phyloP scores from a whole-genome alignment of 1,140 invertebrate genomes.

The Popillia japonica region DNA sequence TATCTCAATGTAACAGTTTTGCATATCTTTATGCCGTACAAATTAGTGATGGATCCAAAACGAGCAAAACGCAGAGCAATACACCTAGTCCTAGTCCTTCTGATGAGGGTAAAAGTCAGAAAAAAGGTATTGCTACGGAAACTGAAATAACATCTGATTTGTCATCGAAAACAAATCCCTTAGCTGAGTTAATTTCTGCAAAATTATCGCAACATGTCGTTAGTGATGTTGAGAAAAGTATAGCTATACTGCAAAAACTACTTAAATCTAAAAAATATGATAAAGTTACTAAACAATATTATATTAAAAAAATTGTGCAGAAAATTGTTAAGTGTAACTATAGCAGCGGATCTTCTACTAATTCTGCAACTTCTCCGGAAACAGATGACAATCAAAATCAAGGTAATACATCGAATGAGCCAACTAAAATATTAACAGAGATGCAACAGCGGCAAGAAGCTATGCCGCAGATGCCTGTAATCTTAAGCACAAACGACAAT shows the following conservation, averaged over 20 bases:
- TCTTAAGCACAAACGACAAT: not conserved
- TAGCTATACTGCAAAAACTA: slow-evolving; percentile 51
- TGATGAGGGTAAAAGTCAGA: slow-evolving; percentile 22
- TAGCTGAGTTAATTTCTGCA: slow-evolving; percentile 42
- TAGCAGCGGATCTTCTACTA: slow-evolving; percentile 37
- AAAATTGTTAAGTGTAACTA: slow-evolving; percentile 51
- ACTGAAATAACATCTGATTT: not conserved
- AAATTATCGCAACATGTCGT: slow-evolving; percentile 43
- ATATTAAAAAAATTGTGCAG: slow-evolving; percentile 52
- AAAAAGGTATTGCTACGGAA: not conserved
- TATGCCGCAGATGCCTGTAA: slow-evolving; percentile 12
- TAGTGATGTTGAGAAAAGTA: slow-evolving; percentile 49
- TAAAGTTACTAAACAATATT: slow-evolving; percentile 53
- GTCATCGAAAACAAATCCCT: slow-evolving; percentile 21
- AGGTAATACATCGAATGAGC: not conserved
- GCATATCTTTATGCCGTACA: slow-evolving; percentile 46
- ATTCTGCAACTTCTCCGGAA: not conserved
- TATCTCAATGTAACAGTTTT: slow-evolving; percentile 53
- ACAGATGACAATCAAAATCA: slow-evolving; percentile 17
- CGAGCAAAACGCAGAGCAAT: not conserved
- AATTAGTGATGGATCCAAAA: not conserved
- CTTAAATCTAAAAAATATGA: slow-evolving; percentile 56
- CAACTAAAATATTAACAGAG: not conserved
- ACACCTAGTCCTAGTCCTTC: no score
- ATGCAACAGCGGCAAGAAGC: not conserved